A percentile compares a stretch with the other conserved stretches of the same genome.
Conservation (phyloP, 64 coral and sea anemone species). For the Actinia equina region DNA sequence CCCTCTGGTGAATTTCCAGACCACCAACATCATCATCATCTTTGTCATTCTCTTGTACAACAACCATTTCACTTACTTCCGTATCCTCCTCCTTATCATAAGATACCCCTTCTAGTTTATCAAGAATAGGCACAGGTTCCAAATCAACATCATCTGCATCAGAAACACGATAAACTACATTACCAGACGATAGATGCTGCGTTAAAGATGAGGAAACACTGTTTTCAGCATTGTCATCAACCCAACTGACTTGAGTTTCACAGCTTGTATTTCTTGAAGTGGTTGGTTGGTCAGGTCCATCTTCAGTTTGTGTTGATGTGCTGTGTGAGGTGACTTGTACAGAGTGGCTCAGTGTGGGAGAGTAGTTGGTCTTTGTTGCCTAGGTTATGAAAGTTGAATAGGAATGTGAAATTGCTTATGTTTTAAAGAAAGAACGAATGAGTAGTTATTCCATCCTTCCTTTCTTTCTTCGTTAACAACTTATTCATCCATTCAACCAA, state of each 20-base stretch:
- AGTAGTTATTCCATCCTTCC: background rate
- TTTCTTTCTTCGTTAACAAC: background rate
- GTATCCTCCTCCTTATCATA: background rate
- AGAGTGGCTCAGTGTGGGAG: background rate
- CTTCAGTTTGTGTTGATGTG: background rate
- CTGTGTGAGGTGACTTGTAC: background rate
- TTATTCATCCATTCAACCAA: too few relatives aligned
- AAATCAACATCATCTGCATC: background rate
- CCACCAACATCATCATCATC: background rate
- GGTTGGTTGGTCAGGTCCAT: background rate
- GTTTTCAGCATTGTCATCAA: background rate
- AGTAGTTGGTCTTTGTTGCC: background rate
- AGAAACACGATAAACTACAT: background rate
- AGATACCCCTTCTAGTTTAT: background rate
- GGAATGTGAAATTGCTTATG: too few relatives aligned
- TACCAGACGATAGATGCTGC: background rate
- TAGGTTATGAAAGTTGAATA: background rate
- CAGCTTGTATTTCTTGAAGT: background rate
- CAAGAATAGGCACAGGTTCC: background rate
- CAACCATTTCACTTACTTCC: background rate
- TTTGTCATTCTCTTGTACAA: background rate
- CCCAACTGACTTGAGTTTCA: background rate
- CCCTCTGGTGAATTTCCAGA: too few relatives aligned
- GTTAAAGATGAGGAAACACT: background rate
- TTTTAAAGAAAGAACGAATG: too few relatives aligned